Base-by-base conservation (phyloP, 2,113 vertebrate species). In the Alectura lathami region DNA sequence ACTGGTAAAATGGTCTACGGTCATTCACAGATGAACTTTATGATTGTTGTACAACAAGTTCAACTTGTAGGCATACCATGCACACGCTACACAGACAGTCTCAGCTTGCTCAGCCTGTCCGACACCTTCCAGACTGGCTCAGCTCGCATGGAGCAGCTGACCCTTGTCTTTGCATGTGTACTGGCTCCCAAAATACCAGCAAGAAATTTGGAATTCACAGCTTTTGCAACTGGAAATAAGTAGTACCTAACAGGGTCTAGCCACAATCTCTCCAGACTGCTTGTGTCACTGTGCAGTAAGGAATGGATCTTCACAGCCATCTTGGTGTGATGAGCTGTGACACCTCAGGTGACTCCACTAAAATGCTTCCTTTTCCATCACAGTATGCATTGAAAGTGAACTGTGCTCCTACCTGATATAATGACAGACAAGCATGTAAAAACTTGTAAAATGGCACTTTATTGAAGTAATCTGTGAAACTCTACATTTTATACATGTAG, bases 31-130 rank as follows among this genome's bases (percentile, higher is more conserved):
- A 82, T n/a, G 4, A 79, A 36, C 20, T 24, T 82, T 23, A n/a
- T 32, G 17, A 38, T 13, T 32, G 21, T 42, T 20, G 4, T 57
- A 70, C 23, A 34, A 18, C 70, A 85, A 64, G 17, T 59, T n/a
- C 0, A 0, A 30, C 51, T 26, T 3, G 1, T 18, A 47, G 68
- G 74, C 50, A 47, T 56, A 72, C 22, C 21, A 36, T 0, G 0
- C 17, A 22, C 4, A n/a, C 36, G 24, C n/a, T 30, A 63, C 22
- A 48, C 40, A 76, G 66, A 43, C 74, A 60, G 23, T 8, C n/a
- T 14, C 30, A 42, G 13, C 79, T 92, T 62, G 40, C 27, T 56
- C 57, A 80, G 72, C 21, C 45, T 42, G 67, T 30, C 51, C 54
- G 21, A 45, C 24, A 67, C 51, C 57, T 70, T 50, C 77, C 38